These are phyloP conservation scores for Tauraco hartlaubi DNA, from an alignment of 2,797 vertebrate genomes.

Conservation along the genomic window DNA sequence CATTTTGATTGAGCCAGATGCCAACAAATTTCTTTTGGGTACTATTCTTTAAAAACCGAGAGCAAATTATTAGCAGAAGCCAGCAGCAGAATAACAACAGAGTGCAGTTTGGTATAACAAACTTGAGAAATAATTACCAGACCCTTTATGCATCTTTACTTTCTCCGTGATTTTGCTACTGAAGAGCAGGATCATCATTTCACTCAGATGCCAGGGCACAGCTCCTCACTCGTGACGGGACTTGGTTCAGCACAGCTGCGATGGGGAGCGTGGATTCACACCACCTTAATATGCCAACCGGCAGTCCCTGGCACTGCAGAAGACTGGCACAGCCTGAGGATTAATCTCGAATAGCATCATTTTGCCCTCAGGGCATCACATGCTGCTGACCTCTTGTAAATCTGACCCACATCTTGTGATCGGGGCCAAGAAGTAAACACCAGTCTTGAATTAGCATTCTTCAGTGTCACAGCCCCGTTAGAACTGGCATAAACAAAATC, in stretches of 20 bases:
- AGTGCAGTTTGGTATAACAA: not conserved
- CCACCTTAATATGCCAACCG: not conserved
- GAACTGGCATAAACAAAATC: not conserved
- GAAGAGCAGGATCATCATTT: not conserved
- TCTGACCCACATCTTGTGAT: not conserved
- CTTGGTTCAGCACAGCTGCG: not conserved
- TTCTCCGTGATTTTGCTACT: not conserved
- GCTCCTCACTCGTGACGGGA: not conserved
- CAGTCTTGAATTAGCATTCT: not conserved
- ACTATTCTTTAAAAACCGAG: constrained; percentile 22
- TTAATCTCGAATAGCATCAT: not conserved
- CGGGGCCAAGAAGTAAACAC: not conserved
- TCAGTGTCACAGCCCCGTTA: constrained; percentile 20
- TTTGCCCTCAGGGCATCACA: not conserved
- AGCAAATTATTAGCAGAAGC: constrained; percentile 40
- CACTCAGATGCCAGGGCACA: not conserved
- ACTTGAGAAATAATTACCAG: constrained; percentile 22
- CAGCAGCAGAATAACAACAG: constrained; percentile 20
- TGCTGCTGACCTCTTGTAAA: not conserved
- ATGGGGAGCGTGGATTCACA: not conserved
- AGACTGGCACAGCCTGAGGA: not conserved
- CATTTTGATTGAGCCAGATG: constrained; percentile 56
- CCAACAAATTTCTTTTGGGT: constrained; percentile 11
- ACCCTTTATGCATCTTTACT: not conserved
- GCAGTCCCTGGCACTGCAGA: not conserved